Evolutionary conservation across 2,888 invertebrate genomes (phyloP), one percentile per base, ranked within the genome.

Genomic region (Tetragnatha montana): DNA sequence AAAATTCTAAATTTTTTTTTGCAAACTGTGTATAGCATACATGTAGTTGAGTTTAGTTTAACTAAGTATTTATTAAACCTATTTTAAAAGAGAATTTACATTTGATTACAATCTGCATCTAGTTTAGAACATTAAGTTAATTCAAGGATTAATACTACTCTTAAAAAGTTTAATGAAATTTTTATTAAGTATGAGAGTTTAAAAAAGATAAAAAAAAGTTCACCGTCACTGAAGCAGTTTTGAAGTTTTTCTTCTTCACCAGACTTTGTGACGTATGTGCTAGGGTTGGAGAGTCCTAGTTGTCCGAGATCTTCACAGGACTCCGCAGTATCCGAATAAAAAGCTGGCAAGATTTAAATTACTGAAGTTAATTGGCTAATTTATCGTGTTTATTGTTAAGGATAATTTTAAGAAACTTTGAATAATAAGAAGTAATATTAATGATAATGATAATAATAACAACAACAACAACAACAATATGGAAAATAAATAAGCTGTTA

Each of bases 191-290:
- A 8, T 17, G 60, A 60, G 35, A 4, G 12, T 10, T 17, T 60
- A 10, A 60, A 10, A 35, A 35, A 60, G 12, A 19, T 60, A 10
- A 4, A n/a, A 70, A n/a, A 81, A 81, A 78, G 81, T 78, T 86
- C 86, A 90, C 89, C 90, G 69, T 86, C 87, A 22, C 80, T 87
- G 71, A 90, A 90, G 50, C 90, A 90, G n/a, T 79, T 87, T 76
- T 90, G 90, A 2, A 90, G 47, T 71, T 87, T 90, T 73, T 90
- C 90, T 22, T 90, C 90, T 14, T 90, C 90, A 60, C 90, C 90
- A 1, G 86, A 85, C 68, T 87, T 90, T n/a, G 90, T 90, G 69
- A 90, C 90, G 60, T 90, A 90, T n/a, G 90, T 90, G 49, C 90
- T 90, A 6, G 90, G 90, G 60, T 84, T 87, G 2, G 90, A 87